Evolutionary conservation across 1,140 invertebrate genomes (phyloP), one percentile per base, ranked within the genome.

Genomic region (Lordiphosa clarofinis): DNA sequence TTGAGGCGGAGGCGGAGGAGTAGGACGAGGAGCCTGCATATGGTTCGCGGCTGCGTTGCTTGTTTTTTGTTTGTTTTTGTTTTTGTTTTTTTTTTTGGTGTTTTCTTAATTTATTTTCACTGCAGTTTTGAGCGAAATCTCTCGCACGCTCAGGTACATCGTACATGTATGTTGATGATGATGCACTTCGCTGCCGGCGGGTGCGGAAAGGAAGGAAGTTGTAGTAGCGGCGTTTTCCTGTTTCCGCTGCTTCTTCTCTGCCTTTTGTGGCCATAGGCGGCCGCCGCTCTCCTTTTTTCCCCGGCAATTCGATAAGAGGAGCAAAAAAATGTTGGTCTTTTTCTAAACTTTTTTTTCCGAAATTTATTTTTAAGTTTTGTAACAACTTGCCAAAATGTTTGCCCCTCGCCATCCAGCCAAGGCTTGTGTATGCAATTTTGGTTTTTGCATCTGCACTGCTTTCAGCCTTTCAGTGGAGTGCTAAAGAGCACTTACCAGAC

Each of bases 181-280:
- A 28, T 28, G 24, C 24, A 28, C 24, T 28, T 28, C 24, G 24
- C 24, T 28, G 24, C 24, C 4, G 31, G 11, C 7, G 1, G n/a
- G 42, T 24, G 21, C 21, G 24, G 24, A 28, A 28, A 28, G 21
- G 31, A 12, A 52, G 49, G 49, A 52, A 52, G 37, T 52, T 52
- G 49, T 40, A 38, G 36, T 28, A 40, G 36, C 35, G 49, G 49
- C 49, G 37, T 52, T 52, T 52, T 52, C 49, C 49, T 52, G 49
- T 52, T 21, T 49, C 47, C 47, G n/a, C n/a, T n/a, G 47, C n/a
- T 49, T 37, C 13, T 33, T 49, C 33, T 36, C 9, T 52, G 15
- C 21, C 10, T 13, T 52, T 40, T 21, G 15, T 52, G n/a, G n/a
- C 24, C 24, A 28, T 1, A 28, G 24, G 24, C 24, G 15, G 11